Base-by-base conservation (phyloP, 1,140 invertebrate genomes). In the Habropoda laboriosa region DNA sequence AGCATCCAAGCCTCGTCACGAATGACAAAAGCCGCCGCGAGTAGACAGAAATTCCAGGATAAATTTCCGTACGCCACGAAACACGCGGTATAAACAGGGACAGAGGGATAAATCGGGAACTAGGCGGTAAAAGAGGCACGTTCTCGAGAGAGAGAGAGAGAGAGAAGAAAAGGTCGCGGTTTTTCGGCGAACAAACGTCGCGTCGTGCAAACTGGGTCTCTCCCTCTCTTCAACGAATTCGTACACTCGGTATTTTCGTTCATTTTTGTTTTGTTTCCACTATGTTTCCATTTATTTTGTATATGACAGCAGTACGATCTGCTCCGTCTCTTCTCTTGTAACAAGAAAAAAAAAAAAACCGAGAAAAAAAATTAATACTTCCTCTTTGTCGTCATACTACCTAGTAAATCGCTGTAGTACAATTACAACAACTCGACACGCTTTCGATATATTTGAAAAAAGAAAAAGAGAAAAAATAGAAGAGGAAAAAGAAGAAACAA, bases 321-420 rank as follows among this genome's bases (percentile, higher is more conserved):
- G 79, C 61, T 3, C 18, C 55, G 35, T 55, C 63, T 45, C 45
- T 35, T 68, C 40, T 68, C 40, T 32, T 30, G 45, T 60, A 76
- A 63, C 81, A 47, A 78, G 64, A 78, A 27, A 53, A 27, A 60
- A 57, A 30, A 51, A 53, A n/a, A 16, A 61, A 47, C 40, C 18
- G 24, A 51, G 60, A 58, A 45, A 81, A 81, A 80, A 82, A 78
- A 71, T 67, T 79, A 87, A 82, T 86, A 88, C 75, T 84, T 86
- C 49, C 68, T 72, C 35, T 57, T 79, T 71, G 38, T 85, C 58
- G 66, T 86, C 49, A 72, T 78, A 86, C 76, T 64, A 77, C 49
- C 66, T 85, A 86, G 55, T 78, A 86, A 49, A 42, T 81, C 79
- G 80, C 71, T 66, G n/a, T n/a, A n/a, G 70, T 58, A 60, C 30